Percentiles rank a stretch among this genome's conserved stretches.
Conservation (phyloP, 2,797 vertebrate species). For the Thalassophryne amazonica region DNA sequence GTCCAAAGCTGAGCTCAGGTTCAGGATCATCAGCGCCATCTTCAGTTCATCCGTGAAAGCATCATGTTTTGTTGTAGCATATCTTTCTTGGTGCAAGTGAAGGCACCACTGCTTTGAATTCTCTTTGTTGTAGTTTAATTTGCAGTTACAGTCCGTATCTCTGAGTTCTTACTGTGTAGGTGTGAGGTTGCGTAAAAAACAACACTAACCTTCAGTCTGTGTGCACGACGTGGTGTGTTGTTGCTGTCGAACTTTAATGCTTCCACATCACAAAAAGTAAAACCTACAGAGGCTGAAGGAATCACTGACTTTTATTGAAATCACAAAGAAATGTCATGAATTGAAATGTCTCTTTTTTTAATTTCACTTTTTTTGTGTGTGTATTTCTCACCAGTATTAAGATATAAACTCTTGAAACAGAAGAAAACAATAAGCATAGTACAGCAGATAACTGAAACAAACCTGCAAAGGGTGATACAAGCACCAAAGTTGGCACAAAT, state of each 20-base stretch:
- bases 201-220: constrained; percentile 1
- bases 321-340: no score
- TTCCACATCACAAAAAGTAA: no score
- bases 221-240: constrained; percentile 24
- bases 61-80: constrained; percentile 3
- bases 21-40: constrained; percentile 33
- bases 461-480: no score
- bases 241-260: no score
- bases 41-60: constrained; percentile 5
- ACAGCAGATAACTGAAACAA: no score
- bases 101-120: neutral
- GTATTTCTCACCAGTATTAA: no score
- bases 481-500: no score
- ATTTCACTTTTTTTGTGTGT: no score
- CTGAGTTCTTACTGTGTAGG: constrained; percentile 8
- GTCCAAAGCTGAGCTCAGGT: constrained; percentile 62
- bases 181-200: neutral
- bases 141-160: constrained; percentile 5
- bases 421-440: no score
- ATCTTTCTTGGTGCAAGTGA: neutral
- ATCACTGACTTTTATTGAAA: neutral
- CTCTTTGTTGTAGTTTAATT: no score
- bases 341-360: no score
- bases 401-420: no score
- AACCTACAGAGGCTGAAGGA: neutral